A percentile compares a stretch with the other conserved stretches of the same genome.
These are phyloP conservation scores for Pandemis cinnamomeana DNA, from an alignment of 2,888 invertebrate genomes.

Conservation along the genomic window DNA sequence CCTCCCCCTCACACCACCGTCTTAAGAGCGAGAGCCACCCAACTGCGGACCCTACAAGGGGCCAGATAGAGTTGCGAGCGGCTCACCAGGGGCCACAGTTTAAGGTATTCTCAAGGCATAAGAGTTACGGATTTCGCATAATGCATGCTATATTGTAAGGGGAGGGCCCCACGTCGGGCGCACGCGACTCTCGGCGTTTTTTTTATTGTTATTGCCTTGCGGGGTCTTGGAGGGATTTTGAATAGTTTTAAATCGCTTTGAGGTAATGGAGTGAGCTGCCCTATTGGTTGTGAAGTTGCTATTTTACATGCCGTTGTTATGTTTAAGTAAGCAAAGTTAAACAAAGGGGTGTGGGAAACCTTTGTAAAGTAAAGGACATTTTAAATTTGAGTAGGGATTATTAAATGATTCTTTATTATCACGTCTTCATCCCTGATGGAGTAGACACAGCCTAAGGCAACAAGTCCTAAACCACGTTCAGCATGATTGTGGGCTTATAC, in stretches of 20 bases:
- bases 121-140: conserved; percentile 85
- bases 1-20: conserved; percentile 48
- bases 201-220: conserved; percentile 84
- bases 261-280: conserved; percentile 56
- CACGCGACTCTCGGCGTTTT: conserved; percentile 84
- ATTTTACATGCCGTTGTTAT: neutral
- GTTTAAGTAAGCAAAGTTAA: neutral
- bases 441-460: too few species aligned
- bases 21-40: conserved; percentile 7
- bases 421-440: too few species aligned
- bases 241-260: conserved; percentile 83
- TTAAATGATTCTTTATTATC: too few species aligned
- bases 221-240: conserved; percentile 77
- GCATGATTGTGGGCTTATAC: too few species aligned
- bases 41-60: neutral
- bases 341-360: neutral
- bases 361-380: neutral
- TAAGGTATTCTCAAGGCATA: conserved; percentile 77
- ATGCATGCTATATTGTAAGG: conserved; percentile 80
- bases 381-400: neutral
- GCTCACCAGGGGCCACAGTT: conserved; percentile 47
- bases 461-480: too few species aligned
- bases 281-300: conserved; percentile 1
- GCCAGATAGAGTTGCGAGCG: conserved; percentile 47
- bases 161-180: conserved; percentile 79